phyloP scores from a whole-genome alignment of 1,140 invertebrate genomes.

The Drosophila sp. region DNA sequence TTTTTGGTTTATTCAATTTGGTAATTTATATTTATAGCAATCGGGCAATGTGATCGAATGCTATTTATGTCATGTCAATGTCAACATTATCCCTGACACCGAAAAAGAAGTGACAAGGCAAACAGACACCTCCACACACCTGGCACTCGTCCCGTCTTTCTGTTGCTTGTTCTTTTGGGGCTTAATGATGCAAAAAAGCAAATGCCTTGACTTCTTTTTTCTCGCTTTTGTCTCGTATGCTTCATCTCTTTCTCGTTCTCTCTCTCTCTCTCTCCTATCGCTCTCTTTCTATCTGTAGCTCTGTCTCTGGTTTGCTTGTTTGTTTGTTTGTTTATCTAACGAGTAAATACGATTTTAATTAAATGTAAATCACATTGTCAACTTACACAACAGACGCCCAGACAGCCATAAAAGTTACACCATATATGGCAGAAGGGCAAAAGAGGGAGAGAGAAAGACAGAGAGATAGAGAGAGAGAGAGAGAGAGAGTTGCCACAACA shows the following conservation, averaged over 20 bases:
- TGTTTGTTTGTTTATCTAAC: slow-evolving; percentile 74
- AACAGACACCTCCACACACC: not conserved
- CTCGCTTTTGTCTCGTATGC: slow-evolving; percentile 40
- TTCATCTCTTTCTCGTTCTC: slow-evolving; percentile 7
- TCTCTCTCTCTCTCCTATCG: not conserved
- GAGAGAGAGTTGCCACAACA: slow-evolving; percentile 1
- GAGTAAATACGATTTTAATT: slow-evolving; percentile 81
- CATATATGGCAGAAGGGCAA: not conserved
- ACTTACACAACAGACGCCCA: slow-evolving; percentile 44
- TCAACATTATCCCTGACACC: slow-evolving; percentile 6
- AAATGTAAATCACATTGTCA: slow-evolving; percentile 81
- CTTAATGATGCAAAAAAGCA: slow-evolving; percentile 11
- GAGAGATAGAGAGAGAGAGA: not conserved
- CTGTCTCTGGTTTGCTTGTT: slow-evolving; percentile 25
- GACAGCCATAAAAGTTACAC: slow-evolving; percentile 58
- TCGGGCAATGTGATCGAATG: slow-evolving; percentile 3
- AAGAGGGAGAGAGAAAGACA: not conserved
- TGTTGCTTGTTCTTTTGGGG: slow-evolving; percentile 2
- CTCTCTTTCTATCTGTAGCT: not conserved
- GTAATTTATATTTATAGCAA: slow-evolving; percentile 1
- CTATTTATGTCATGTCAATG: slow-evolving; percentile 14
- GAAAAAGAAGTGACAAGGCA: slow-evolving; percentile 1
- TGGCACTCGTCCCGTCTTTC: not conserved
- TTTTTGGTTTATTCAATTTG: not conserved
- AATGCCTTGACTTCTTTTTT: slow-evolving; percentile 6